Percentiles rank a stretch among this genome's conserved stretches.
phyloP scores from a whole-genome alignment of 2,113 vertebrate genomes.

The Catharus minimus region DNA sequence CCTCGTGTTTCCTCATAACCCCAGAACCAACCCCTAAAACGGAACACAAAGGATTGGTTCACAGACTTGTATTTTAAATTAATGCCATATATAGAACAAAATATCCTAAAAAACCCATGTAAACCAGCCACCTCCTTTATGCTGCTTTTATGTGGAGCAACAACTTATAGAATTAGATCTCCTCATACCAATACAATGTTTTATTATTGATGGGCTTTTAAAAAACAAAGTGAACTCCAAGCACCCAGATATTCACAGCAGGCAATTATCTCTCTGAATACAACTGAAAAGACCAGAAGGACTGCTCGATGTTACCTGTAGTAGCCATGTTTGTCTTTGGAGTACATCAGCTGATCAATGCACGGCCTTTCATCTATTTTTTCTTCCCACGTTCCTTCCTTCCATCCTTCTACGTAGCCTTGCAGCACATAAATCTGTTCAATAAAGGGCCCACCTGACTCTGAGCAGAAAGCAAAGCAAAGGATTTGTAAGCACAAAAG shows the following conservation, averaged over 20 bases:
- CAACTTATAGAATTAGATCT: neutral
- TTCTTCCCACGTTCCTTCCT: conserved; percentile 94
- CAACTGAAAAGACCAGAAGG: neutral
- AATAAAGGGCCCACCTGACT: conserved; percentile 95
- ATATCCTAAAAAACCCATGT: neutral
- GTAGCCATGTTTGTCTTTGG: conserved; percentile 88
- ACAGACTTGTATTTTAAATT: neutral
- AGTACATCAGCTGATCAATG: conserved; percentile 86
- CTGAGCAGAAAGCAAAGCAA: conserved; percentile 63
- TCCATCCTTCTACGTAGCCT: conserved; percentile 93
- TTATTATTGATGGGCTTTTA: neutral
- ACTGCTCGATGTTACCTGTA: conserved; percentile 78
- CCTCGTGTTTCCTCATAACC: conserved; percentile 92
- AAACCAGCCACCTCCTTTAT: neutral
- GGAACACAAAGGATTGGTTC: neutral
- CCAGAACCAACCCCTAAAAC: conserved; percentile 96
- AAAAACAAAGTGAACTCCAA: neutral
- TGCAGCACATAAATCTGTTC: conserved; percentile 92
- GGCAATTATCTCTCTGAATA: neutral
- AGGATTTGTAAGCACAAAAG: neutral
- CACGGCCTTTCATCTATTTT: conserved; percentile 89
- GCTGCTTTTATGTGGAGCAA: neutral
- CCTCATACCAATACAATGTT: neutral
- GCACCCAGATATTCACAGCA: neutral
- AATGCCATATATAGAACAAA: neutral